These are phyloP conservation scores for Drosophila saltans DNA, from an alignment of 1,140 invertebrate species.

Conservation along the genomic window DNA sequence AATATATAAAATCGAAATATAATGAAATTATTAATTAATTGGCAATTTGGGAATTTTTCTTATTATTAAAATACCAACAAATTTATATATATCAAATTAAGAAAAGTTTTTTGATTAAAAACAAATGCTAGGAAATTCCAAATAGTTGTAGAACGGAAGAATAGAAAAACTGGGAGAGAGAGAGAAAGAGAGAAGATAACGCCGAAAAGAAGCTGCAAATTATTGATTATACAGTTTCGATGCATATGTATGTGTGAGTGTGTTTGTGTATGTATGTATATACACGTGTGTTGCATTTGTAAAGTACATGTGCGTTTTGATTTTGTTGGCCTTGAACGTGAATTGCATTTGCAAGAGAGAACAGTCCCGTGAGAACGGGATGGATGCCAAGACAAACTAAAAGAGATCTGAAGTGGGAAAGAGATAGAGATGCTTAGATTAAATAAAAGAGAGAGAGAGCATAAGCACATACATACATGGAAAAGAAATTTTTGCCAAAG, in stretches of 20 bases:
- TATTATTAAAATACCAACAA: no score
- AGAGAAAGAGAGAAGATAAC: constrained; percentile 13
- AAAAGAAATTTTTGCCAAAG: constrained; percentile 25
- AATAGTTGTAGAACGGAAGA: neutral
- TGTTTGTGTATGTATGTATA: constrained; percentile 23
- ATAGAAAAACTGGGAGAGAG: constrained; percentile 16
- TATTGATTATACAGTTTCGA: constrained; percentile 55
- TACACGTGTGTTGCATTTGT: constrained; percentile 43
- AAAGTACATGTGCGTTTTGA: constrained; percentile 53
- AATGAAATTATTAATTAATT: constrained; percentile 8
- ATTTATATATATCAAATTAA: neutral
- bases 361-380: constrained; percentile 6
- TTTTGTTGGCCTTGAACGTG: constrained; percentile 81
- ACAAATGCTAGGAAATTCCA: neutral
- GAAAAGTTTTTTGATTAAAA: neutral
- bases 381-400: constrained; percentile 19
- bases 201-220: constrained; percentile 51
- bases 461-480: constrained; percentile 47
- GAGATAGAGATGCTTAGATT: constrained; percentile 33
- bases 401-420: constrained; percentile 20
- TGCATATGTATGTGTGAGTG: constrained; percentile 20
- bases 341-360: constrained; percentile 80
- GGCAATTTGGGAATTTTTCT: no score
- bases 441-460: constrained; percentile 27
- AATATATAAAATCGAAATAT: constrained; percentile 21